phyloP scores from a whole-genome alignment of 2,113 vertebrate species.

The Catharus fuscescens region DNA sequence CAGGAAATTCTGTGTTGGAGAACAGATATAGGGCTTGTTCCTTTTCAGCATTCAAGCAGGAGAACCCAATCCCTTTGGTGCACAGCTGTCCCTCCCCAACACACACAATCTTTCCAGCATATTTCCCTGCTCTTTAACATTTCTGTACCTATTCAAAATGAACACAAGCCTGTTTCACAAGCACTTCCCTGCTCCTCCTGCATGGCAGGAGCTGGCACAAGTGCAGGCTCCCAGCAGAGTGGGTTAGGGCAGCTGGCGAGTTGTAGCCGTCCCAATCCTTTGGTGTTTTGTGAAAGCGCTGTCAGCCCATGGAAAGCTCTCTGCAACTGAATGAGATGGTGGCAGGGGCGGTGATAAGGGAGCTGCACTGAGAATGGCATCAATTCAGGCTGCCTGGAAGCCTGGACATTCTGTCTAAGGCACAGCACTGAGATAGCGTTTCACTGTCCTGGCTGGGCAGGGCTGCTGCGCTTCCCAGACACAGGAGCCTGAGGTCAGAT shows the following conservation, averaged over 20 bases:
- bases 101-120: not conserved
- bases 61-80: not conserved
- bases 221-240: not conserved
- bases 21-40: not conserved
- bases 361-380: not conserved
- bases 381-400: not conserved
- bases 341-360: not conserved
- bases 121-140: not conserved
- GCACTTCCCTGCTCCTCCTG: not conserved
- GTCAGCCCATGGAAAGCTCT: not conserved
- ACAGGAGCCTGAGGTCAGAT: not conserved
- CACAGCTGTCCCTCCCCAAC: not conserved
- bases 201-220: not conserved
- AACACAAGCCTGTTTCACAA: not conserved
- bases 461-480: not conserved
- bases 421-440: not conserved
- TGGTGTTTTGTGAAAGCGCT: rapidly evolving
- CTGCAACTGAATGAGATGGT: not conserved
- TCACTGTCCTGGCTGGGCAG: not conserved
- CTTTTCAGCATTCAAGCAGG: not conserved
- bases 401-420: not conserved
- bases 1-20: not conserved
- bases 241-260: not conserved
- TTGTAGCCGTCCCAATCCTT: not conserved
- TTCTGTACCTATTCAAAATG: not conserved